Percentiles rank a stretch among this genome's conserved stretches.
Conservation (phyloP, 2,113 vertebrate genomes). For the Pelobates fuscus region DNA sequence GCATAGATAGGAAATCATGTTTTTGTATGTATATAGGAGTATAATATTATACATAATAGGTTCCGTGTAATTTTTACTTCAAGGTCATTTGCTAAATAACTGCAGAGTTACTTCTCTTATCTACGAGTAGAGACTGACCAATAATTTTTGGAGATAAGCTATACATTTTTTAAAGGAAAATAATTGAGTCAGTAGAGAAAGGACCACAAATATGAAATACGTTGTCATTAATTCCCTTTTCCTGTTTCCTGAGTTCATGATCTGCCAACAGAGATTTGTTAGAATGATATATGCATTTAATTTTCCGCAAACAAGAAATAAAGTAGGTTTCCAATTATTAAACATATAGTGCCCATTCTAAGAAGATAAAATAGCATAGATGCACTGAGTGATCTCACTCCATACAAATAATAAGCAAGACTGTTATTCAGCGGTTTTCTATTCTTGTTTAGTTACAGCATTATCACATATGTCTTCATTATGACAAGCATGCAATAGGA, state of each 20-base stretch:
- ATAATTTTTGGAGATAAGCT: constrained; percentile 54
- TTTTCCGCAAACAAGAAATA: constrained; percentile 64
- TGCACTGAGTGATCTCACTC: constrained; percentile 42
- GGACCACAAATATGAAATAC: constrained; percentile 63
- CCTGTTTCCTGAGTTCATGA: constrained; percentile 61
- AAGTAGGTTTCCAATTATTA: constrained; percentile 59
- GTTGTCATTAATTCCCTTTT: constrained; percentile 62
- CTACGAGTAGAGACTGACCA: constrained; percentile 57
- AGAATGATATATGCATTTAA: constrained; percentile 71
- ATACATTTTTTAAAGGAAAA: constrained; percentile 65
- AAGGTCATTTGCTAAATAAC: constrained; percentile 56
- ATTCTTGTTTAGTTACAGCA: constrained; percentile 47
- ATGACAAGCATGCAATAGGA: neutral
- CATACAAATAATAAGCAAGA: constrained; percentile 44
- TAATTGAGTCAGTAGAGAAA: constrained; percentile 61
- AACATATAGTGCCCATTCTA: constrained; percentile 51
- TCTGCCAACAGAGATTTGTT: constrained; percentile 65
- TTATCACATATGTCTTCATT: constrained; percentile 52
- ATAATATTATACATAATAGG: neutral
- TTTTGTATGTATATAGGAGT: neutral
- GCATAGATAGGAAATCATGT: too few species aligned
- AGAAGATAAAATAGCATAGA: constrained; percentile 55
- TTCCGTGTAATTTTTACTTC: constrained; percentile 21
- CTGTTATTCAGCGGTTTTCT: constrained; percentile 53
- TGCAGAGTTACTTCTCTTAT: constrained; percentile 46